Base-by-base conservation (phyloP, 2,888 invertebrate species). In the Dascillus cervinus region DNA sequence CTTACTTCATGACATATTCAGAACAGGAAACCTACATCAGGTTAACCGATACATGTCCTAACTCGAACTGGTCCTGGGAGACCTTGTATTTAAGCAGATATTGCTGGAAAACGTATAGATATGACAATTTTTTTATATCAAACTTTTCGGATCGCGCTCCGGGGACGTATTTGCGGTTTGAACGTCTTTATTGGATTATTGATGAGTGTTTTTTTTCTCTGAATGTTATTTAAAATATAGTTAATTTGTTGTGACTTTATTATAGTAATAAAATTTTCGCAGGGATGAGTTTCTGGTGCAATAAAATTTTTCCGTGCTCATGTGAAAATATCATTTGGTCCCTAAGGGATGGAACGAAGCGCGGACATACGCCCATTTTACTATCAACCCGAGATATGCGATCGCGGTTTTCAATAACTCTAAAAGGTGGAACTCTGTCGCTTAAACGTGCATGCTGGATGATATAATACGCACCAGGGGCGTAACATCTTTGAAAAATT, bases 321-420 rank as follows among this genome's bases (percentile, higher is more conserved):
- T 31, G 32, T 25, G 34, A 34, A 37, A 32, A 39, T 39, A 39
- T 35, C 32, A 32, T 17, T 34, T 34, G 35, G 35, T 39, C 39
- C 39, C 35, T 22, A 14, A 32, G 39, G 39, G 32, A 26, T 24
- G 22, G 24, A 29, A 34, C 29, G 34, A 31, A 39, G 35, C 39
- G 39, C 34, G 39, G 39, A 35, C 39, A 39, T 35, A 32, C 39
- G 39, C 49, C 51, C 49, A 52, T 53, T 58, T 57, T 55, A 57
- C 56, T 58, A 57, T 52, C 55, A 55, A 55, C 50, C 57, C 55
- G 56, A 58, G 59, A 56, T 58, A 58, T 58, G 57, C 53, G 58
- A 59, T 60, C 55, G 52, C 54, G 55, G 56, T 59, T 60, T 62
- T 62, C 62, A 62, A 62, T 62, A 62, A 60, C 58, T 60, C 55